A percentile compares a stretch with the other conserved stretches of the same genome.
phyloP scores from a whole-genome alignment of 2,797 vertebrate species.

The Melanotaenia trifasciata region DNA sequence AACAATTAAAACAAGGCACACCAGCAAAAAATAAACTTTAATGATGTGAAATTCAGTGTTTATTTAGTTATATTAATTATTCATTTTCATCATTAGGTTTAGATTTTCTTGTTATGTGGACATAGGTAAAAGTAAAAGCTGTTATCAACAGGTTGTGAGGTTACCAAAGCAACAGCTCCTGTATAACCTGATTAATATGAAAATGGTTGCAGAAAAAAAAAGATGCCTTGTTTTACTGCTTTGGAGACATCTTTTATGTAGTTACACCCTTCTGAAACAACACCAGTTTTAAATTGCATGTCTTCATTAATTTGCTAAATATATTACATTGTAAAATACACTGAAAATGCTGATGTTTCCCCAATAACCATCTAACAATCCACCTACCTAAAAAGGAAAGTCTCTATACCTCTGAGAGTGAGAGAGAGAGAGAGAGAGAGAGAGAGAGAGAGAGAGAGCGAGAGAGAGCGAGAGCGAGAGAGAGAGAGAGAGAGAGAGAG shows the following conservation, averaged over 20 bases:
- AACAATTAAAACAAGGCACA: not conserved
- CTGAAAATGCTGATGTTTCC: conserved; percentile 58
- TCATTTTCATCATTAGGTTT: not conserved
- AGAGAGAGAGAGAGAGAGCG: no score
- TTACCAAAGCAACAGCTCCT: not conserved
- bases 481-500: no score
- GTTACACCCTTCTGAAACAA: conserved; percentile 67
- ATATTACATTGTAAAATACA: conserved; percentile 19
- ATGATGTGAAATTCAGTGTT: not conserved
- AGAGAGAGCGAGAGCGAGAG: not conserved
- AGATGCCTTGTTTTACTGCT: conserved; percentile 22
- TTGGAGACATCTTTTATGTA: conserved; percentile 2
- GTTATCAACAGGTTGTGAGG: not conserved
- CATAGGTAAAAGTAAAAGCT: not conserved
- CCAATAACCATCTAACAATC: not conserved
- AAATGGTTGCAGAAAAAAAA: not conserved
- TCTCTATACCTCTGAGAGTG: no score
- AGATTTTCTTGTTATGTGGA: no score
- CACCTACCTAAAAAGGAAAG: not conserved
- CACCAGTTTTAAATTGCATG: conserved; percentile 52
- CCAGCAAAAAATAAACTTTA: conserved; percentile 12
- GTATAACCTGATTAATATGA: not conserved
- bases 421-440: no score
- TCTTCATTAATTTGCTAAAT: conserved; percentile 8
- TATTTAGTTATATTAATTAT: not conserved